A percentile compares a stretch with the other conserved stretches of the same genome.
These are phyloP conservation scores for Antheraea pernyi DNA, from an alignment of 1,140 invertebrate genomes.

Conservation along the genomic window DNA sequence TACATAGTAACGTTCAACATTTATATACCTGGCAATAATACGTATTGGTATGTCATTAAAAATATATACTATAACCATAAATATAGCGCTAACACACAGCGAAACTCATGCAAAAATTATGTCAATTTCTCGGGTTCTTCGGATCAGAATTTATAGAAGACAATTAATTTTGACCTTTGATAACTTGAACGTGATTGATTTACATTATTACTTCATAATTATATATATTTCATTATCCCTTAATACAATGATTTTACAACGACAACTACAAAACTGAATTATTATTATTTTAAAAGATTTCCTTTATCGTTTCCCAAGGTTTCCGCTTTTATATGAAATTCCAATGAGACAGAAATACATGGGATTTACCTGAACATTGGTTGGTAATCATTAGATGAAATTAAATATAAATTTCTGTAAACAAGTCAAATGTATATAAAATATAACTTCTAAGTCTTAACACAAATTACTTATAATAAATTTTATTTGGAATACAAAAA, in stretches of 20 bases:
- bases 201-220: no score
- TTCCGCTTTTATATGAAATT: no score
- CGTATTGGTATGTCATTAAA: not conserved
- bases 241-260: not conserved
- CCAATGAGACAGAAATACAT: no score
- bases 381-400: no score
- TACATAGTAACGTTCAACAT: not conserved
- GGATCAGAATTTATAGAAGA: not conserved
- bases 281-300: no score
- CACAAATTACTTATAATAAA: constrained; percentile 10
- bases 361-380: no score
- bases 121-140: not conserved
- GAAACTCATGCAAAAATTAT: not conserved
- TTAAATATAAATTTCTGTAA: no score
- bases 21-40: not conserved
- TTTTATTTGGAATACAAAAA: constrained; percentile 17
- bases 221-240: no score
- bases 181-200: not conserved
- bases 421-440: constrained; percentile 14
- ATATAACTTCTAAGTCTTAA: constrained; percentile 5
- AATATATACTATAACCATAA: not conserved
- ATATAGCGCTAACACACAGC: not conserved
- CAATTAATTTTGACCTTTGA: not conserved
- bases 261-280: not conserved
- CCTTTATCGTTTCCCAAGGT: no score